Evolutionary conservation across 2,888 invertebrate genomes (phyloP), one percentile per base, ranked within the genome.

Genomic region (Muscina levida): DNA sequence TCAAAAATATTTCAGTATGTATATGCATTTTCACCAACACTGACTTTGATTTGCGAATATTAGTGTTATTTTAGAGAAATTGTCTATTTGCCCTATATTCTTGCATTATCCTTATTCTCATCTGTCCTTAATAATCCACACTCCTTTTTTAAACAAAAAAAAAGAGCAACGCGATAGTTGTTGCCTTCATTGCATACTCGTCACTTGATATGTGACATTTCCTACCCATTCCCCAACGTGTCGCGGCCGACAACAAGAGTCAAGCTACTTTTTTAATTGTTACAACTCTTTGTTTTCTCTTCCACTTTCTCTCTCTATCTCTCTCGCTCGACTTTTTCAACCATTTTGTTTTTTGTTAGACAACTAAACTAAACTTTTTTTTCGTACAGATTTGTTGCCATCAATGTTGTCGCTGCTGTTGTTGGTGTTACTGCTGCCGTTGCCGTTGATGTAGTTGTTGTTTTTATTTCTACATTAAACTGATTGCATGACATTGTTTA

Each of bases 401-500:
- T 17, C 17, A 48, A 15, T 17, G 19, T 31, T 8, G 4, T 5
- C 31, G 4, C 31, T 5, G 31, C 31, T 8, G 8, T 31, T 8
- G 8, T 8, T 31, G 31, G 4, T 5, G 8, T 8, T 5, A 31
- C 3, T 8, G 3, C 31, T 31, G 31, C 31, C 48, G 19, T 19
- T n/a, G 57, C 6, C 19, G 59, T 68, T 31, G 19, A 15, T n/a
- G 57, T 15, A 13, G 59, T 68, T 74, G 39, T 66, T 22, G 19
- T 73, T 79, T 77, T 74, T 74, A 77, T 66, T 75, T 72, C 71
- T 68, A 78, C 76, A 81, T 74, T 77, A 77, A 74, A 73, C 79
- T 82, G 82, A 82, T 82, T 83, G 83, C 79, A 77, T 72, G 82
- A 76, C 81, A 81, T 81, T 81, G 81, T 81, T 81, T 81, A 81